Percentiles rank a stretch among this genome's conserved stretches.
phyloP scores from a whole-genome alignment of 2,113 vertebrate species.

The Carlito syrichta region DNA sequence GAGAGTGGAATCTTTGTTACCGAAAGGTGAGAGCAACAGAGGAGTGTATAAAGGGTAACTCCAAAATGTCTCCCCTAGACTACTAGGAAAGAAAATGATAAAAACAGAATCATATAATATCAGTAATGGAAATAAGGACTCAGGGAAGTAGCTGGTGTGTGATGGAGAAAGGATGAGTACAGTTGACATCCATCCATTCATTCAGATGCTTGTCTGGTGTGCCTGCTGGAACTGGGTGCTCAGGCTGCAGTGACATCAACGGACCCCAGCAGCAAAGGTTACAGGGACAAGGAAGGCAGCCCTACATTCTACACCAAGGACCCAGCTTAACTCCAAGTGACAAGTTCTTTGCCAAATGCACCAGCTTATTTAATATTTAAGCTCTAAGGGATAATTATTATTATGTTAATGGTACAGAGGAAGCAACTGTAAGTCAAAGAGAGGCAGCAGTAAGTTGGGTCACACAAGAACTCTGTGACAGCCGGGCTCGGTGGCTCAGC shows the following conservation, averaged over 20 bases:
- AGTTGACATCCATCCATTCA: not conserved
- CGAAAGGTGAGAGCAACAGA: not conserved
- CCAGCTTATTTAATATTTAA: not conserved
- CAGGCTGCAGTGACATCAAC: not conserved
- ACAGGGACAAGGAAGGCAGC: not conserved
- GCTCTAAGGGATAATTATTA: not conserved
- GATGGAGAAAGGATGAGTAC: not conserved
- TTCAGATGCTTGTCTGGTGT: not conserved
- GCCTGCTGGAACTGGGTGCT: too few species aligned
- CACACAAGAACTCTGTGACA: not conserved
- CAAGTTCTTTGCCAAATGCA: not conserved
- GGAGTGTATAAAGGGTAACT: not conserved
- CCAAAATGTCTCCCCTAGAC: not conserved
- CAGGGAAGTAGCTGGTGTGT: not conserved
- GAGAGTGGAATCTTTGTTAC: not conserved
- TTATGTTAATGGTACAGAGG: not conserved
- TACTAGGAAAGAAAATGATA: not conserved
- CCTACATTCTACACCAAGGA: not conserved
- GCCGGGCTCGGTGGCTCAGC: too few species aligned
- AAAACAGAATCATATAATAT: not conserved
- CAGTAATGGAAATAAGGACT: not conserved
- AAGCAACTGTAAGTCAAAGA: not conserved
- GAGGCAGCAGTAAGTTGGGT: not conserved
- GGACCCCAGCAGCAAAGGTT: not conserved
- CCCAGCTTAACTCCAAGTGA: not conserved